phyloP scores from a whole-genome alignment of 2,888 invertebrate species.

The Cephus pygmeus region DNA sequence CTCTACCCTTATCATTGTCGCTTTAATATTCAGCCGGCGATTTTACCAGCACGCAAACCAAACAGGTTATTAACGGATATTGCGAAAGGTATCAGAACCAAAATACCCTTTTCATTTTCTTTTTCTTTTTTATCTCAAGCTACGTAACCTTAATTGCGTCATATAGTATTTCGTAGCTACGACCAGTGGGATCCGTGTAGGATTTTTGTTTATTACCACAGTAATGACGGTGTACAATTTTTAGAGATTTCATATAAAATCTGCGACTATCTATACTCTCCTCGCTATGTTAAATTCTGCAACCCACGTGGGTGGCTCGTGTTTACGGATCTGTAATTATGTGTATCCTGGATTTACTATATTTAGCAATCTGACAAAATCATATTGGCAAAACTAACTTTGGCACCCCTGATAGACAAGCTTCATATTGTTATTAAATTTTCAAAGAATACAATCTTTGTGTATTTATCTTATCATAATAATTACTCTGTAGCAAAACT shows the following conservation, averaged over 20 bases:
- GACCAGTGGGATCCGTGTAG: neutral
- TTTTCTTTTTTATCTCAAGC: neutral
- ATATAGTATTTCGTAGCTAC: too few relatives aligned
- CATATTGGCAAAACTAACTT: neutral
- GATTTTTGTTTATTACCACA: neutral
- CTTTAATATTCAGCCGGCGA: neutral
- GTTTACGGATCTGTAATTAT: neutral
- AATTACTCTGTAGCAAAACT: too few relatives aligned
- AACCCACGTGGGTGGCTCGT: neutral
- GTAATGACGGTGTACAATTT: neutral
- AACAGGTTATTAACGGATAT: neutral
- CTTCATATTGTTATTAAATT: neutral
- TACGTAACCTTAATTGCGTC: neutral
- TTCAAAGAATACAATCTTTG: too few relatives aligned
- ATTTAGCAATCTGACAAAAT: neutral
- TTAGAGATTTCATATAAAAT: neutral
- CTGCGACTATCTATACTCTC: neutral
- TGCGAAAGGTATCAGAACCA: neutral
- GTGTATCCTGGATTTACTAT: neutral
- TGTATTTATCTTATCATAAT: too few relatives aligned
- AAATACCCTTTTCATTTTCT: neutral
- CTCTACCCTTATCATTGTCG: neutral
- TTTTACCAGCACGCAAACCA: neutral
- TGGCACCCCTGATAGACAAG: neutral
- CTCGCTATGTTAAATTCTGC: neutral